Evolutionary conservation across 30 jellyfish, hydroid and myxozoan genomes (phyloP).

Genomic region (Turritopsis rubra): DNA sequence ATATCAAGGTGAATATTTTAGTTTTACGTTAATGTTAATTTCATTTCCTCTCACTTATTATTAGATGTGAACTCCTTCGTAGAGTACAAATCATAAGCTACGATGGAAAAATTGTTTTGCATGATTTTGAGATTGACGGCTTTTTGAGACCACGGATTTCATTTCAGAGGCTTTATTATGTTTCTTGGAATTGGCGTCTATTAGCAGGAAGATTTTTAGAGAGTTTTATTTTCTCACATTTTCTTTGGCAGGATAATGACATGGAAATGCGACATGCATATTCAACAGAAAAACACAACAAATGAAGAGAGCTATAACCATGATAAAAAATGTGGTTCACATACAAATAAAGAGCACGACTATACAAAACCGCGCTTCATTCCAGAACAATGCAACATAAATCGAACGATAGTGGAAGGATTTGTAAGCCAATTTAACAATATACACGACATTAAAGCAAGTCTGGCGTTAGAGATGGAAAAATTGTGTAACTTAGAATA

Average conservation of each 20-base stretch:
- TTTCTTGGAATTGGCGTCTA: too few species aligned
- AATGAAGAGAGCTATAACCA: background rate
- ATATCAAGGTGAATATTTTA: background rate
- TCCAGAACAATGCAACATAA: background rate
- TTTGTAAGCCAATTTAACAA: background rate
- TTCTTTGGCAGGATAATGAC: background rate
- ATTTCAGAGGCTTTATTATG: too few species aligned
- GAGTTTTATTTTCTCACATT: too few species aligned
- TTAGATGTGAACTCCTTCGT: background rate
- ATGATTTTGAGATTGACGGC: too few species aligned
- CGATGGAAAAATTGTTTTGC: too few species aligned
- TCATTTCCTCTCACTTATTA: background rate
- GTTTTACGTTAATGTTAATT: background rate
- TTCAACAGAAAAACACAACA: background rate
- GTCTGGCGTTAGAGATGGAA: slow-evolving; percentile 13
- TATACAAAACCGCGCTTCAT: background rate
- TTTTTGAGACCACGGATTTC: too few species aligned
- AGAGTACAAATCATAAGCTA: background rate
- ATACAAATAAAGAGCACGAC: background rate
- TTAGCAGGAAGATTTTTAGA: too few species aligned
- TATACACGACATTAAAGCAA: background rate
- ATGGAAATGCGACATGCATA: background rate
- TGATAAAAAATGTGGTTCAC: background rate
- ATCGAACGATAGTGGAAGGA: background rate
- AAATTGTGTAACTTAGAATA: background rate